phyloP scores from a whole-genome alignment of 1,140 invertebrate genomes.

The Drosophila triauraria region DNA sequence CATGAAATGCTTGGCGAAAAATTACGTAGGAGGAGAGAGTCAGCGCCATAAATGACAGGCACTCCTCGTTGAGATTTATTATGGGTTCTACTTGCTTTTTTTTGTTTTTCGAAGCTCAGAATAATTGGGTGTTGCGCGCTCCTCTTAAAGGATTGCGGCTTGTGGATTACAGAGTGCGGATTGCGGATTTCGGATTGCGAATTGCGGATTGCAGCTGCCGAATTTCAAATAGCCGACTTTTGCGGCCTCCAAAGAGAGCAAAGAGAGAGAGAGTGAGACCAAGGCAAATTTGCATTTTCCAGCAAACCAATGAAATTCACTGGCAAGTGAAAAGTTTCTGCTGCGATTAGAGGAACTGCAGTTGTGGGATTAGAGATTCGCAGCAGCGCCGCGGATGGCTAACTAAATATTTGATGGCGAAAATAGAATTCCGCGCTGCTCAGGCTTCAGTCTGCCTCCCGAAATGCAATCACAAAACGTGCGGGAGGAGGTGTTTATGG shows the following conservation, averaged over 20 bases:
- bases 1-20: conserved; percentile 8
- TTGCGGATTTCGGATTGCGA: conserved; percentile 5
- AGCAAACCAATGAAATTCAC: conserved; percentile 35
- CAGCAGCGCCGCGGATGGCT: conserved; percentile 23
- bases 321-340: conserved; percentile 27
- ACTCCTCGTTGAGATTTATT: conserved; percentile 55
- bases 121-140: conserved; percentile 29
- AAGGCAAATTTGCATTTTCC: conserved; percentile 60
- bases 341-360: conserved; percentile 38
- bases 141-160: conserved; percentile 18
- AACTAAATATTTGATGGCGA: conserved; percentile 60
- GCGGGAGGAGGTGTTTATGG: conserved; percentile 35
- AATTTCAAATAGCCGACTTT: conserved; percentile 21
- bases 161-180: conserved; percentile 17
- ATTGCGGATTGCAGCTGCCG: conserved; percentile 2
- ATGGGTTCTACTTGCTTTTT: conserved; percentile 1
- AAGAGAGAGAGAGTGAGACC: neutral
- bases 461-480: conserved; percentile 39
- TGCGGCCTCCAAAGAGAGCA: conserved; percentile 49
- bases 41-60: conserved; percentile 51
- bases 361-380: conserved; percentile 9
- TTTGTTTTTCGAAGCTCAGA: no score
- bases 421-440: conserved; percentile 40
- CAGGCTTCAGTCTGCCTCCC: conserved; percentile 2
- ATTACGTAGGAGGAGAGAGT: conserved; percentile 22